Percentiles rank a stretch among this genome's conserved stretches.
Conservation (phyloP, 92 coral and sea anemone genomes). For the Micromussa lordhowensis region DNA sequence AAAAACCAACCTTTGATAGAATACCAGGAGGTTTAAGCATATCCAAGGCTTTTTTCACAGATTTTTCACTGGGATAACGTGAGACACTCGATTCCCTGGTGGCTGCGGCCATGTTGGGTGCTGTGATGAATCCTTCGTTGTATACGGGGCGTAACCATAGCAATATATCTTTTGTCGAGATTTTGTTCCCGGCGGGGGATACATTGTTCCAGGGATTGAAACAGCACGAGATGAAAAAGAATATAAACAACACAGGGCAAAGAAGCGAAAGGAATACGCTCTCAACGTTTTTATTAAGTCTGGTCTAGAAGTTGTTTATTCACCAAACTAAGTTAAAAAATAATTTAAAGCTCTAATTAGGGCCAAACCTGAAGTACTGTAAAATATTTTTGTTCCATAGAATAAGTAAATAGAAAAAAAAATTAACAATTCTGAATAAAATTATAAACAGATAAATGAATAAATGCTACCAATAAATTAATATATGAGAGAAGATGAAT, state of each 20-base stretch:
- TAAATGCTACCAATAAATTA: too few species aligned
- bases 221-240: background rate
- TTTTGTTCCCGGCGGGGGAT: too few species aligned
- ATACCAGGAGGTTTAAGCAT: slow-evolving; percentile 88
- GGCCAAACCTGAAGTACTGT: background rate
- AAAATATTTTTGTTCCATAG: background rate
- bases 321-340: too few species aligned
- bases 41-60: slow-evolving; percentile 84
- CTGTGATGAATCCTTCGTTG: slow-evolving; percentile 27
- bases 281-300: too few species aligned
- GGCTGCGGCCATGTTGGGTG: slow-evolving; percentile 59
- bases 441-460: too few species aligned
- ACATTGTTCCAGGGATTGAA: background rate
- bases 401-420: too few species aligned
- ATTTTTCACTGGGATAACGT: slow-evolving; percentile 78
- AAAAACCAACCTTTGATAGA: slow-evolving; percentile 81
- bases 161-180: slow-evolving; percentile 31
- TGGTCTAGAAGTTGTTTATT: too few species aligned
- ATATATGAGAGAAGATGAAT: too few species aligned
- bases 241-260: background rate
- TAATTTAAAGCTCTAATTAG: too few species aligned
- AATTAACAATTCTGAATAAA: background rate
- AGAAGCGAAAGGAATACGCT: background rate
- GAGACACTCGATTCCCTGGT: slow-evolving; percentile 49
- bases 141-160: slow-evolving; percentile 74